phyloP scores from a whole-genome alignment of 2,797 vertebrate species.

The Mustela erminea region DNA sequence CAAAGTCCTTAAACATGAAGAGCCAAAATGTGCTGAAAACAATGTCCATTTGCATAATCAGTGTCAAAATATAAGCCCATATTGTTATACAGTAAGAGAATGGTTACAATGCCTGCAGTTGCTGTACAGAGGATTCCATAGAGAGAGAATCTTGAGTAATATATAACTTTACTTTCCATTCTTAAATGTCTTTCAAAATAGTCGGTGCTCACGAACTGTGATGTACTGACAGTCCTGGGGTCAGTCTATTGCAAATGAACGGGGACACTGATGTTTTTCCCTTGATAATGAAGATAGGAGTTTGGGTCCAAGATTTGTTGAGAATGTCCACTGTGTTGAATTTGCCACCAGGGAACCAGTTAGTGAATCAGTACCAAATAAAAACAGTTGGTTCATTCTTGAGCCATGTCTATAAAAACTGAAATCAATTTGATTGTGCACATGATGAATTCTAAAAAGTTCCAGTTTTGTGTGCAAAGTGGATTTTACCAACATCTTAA shows the following conservation, averaged over 20 bases:
- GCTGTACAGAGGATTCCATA: background rate
- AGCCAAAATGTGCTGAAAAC: background rate
- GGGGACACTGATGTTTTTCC: background rate
- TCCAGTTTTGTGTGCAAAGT: background rate
- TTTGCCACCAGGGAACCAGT: background rate
- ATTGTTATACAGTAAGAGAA: slow-evolving; percentile 50
- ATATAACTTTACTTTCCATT: background rate
- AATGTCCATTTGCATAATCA: background rate
- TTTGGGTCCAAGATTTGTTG: background rate
- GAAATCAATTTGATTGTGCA: background rate
- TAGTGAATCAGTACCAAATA: background rate
- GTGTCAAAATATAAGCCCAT: slow-evolving; percentile 62
- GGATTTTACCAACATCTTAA: slow-evolving; percentile 38
- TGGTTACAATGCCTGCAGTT: background rate
- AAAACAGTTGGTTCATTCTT: background rate
- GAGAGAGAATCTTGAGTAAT: background rate
- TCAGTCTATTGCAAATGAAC: background rate
- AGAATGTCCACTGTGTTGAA: background rate
- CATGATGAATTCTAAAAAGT: slow-evolving; percentile 43
- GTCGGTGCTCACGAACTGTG: background rate
- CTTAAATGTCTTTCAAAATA: slow-evolving; percentile 39
- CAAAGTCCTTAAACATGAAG: background rate
- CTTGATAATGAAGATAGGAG: background rate
- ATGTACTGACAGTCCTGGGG: background rate
- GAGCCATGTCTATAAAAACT: background rate